A percentile compares a stretch with the other conserved stretches of the same genome.
These are phyloP conservation scores for Eucidaris tribuloides DNA, from an alignment of 35 echinoderm and acorn worm species.

Conservation along the genomic window DNA sequence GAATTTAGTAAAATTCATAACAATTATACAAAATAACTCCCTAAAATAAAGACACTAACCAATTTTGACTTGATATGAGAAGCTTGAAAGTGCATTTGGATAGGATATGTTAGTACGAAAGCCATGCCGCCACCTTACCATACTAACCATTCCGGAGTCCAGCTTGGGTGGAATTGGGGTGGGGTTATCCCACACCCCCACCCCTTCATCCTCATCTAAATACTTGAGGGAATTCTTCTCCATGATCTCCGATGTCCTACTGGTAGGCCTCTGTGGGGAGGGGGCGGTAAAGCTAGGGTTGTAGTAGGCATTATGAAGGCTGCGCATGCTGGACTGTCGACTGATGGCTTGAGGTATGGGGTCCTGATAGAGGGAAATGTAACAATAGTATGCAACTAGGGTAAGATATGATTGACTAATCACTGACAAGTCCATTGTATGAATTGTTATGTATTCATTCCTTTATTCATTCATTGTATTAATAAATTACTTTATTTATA, in stretches of 20 bases:
- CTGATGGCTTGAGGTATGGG: constrained; percentile 90
- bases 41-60: neutral
- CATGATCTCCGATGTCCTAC: constrained; percentile 46
- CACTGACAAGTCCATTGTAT: no score
- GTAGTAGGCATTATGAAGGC: constrained; percentile 68
- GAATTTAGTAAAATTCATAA: no score
- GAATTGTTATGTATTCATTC: no score
- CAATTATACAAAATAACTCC: neutral
- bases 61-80: neutral
- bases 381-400: neutral
- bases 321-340: constrained; percentile 73
- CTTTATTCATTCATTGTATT: no score
- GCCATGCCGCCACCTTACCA: no score
- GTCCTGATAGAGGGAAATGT: constrained; percentile 40
- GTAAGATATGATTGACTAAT: no score
- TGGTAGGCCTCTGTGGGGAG: constrained; percentile 35
- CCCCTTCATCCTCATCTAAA: constrained; percentile 70
- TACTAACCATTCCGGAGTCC: constrained; percentile 92
- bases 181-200: constrained; percentile 52
- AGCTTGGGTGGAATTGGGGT: constrained; percentile 60
- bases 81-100: no score
- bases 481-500: no score
- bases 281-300: constrained; percentile 64
- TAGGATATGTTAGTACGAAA: no score
- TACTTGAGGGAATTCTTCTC: constrained; percentile 84